Percentiles rank a stretch among this genome's conserved stretches.
Evolutionary conservation across 2,797 vertebrate species (phyloP).

Genomic region (Danio tinwini): DNA sequence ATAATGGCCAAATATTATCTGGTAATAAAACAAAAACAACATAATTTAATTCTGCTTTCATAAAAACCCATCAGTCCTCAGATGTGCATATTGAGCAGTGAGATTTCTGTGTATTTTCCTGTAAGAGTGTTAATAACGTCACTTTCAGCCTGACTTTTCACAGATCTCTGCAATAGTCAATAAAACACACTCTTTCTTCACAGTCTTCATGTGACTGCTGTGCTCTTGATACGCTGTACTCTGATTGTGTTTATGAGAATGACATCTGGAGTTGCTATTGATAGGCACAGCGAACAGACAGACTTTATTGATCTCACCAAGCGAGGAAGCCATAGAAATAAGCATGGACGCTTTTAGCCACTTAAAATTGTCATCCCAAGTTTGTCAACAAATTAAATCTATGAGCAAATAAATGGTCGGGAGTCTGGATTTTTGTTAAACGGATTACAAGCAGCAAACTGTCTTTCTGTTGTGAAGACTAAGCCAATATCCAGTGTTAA

Average conservation of each 20-base stretch:
- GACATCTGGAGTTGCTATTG: slow-evolving; percentile 43
- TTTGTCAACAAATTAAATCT: slow-evolving; percentile 37
- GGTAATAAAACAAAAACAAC: neutral
- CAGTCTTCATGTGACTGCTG: neutral
- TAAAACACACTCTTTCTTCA: slow-evolving; percentile 26
- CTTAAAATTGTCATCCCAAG: slow-evolving; percentile 9
- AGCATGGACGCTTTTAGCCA: slow-evolving; percentile 23
- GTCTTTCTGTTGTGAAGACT: neutral
- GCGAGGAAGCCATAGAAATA: neutral
- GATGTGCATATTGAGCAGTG: slow-evolving; percentile 1
- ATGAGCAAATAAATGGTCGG: neutral
- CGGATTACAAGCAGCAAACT: slow-evolving; percentile 13
- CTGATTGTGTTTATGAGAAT: slow-evolving; percentile 24
- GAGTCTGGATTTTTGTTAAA: neutral
- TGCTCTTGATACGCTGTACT: neutral
- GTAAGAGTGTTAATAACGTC: neutral
- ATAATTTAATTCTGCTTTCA: neutral
- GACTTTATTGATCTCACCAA: slow-evolving; percentile 14
- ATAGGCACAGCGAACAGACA: slow-evolving; percentile 8
- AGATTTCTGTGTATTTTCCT: neutral
- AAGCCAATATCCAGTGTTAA: neutral
- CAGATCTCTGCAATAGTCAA: slow-evolving; percentile 28
- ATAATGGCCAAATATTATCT: neutral
- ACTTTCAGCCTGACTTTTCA: neutral
- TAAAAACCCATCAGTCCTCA: slow-evolving; percentile 3